Base-by-base conservation (phyloP, 2,113 vertebrate genomes). In the Anhinga anhinga region DNA sequence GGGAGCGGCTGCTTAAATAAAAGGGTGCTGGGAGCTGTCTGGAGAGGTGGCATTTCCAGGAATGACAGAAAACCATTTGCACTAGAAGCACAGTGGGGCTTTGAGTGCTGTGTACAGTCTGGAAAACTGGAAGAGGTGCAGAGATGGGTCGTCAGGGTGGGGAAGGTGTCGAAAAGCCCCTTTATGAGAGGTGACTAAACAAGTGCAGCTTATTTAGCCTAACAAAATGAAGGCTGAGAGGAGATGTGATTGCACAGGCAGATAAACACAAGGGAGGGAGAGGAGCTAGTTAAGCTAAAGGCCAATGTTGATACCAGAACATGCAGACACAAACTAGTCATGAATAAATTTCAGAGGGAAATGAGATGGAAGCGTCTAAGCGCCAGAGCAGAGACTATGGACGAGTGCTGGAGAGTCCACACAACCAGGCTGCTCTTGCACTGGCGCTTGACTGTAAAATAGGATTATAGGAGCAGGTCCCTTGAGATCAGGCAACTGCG, bases 391-490 rank as follows among this genome's bases (percentile, higher is more conserved):
- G 81, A 69, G 50, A 49, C 90, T 72, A 4, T 23, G 90, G 83
- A n/a, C 1, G 3, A 89, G 76, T 0, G 0, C 89, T 65, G 86
- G 79, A 86, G 92, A 81, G 90, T 77, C 95, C 88, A 38, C 74
- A 27, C 58, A 30, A 80, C 82, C 62, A 44, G 85, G 58, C 93
- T 71, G 92, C 88, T 90, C 93, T 96, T 83, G 55, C 85, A 16
- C 59, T 83, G 86, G 92, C 1, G 13, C 93, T 88, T 94, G 90
- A 78, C 59, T 93, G 85, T 93, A 59, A 94, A 96, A 97, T 5
- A 83, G 93, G 94, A 96, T 97, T 95, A 97, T 21, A 82, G 90
- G 73, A 92, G 85, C 72, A 52, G 16, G 15, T 74, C 85, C 42
- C 79, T 74, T 0, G 40, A 66, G 92, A 90, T 38, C 72, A 81